phyloP scores from a whole-genome alignment of 2,113 vertebrate species.

The Bufo gargarizans region DNA sequence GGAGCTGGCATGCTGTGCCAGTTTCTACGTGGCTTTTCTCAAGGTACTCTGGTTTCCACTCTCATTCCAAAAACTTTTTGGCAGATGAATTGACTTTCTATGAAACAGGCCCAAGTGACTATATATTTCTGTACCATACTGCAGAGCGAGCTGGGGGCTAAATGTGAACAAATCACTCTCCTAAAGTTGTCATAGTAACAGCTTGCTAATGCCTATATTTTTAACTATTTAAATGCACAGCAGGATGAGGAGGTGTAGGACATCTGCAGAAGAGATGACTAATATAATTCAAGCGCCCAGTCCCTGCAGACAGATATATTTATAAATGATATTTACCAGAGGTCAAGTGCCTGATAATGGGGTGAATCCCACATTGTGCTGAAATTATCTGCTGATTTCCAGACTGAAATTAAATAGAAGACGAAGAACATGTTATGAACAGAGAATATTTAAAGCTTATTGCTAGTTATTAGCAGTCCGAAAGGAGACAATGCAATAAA shows the following conservation, averaged over 20 bases:
- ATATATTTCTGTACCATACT: not conserved
- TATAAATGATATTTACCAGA: slow-evolving; percentile 74
- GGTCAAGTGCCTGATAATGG: slow-evolving; percentile 84
- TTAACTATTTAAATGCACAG: not conserved
- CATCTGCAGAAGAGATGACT: not conserved
- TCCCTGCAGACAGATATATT: not conserved
- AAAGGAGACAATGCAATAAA: not conserved
- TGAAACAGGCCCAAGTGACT: not conserved
- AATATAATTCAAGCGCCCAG: not conserved
- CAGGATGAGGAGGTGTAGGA: not conserved
- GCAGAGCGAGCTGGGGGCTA: not conserved
- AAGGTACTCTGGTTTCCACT: not conserved
- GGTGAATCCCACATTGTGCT: slow-evolving; percentile 85
- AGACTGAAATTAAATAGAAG: slow-evolving; percentile 71
- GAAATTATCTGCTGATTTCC: slow-evolving; percentile 81
- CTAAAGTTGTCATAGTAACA: not conserved
- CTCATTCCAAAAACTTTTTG: not conserved
- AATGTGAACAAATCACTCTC: not conserved
- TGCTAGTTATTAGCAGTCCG: no score
- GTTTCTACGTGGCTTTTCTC: not conserved
- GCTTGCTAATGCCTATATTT: not conserved
- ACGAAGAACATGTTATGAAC: not conserved
- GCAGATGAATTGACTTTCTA: not conserved
- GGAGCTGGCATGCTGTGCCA: no score
- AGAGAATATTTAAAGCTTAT: not conserved